These are phyloP conservation scores for Stomatorhinus ivindoensis DNA, from an alignment of 2,113 vertebrate genomes.

Conservation along the genomic window DNA sequence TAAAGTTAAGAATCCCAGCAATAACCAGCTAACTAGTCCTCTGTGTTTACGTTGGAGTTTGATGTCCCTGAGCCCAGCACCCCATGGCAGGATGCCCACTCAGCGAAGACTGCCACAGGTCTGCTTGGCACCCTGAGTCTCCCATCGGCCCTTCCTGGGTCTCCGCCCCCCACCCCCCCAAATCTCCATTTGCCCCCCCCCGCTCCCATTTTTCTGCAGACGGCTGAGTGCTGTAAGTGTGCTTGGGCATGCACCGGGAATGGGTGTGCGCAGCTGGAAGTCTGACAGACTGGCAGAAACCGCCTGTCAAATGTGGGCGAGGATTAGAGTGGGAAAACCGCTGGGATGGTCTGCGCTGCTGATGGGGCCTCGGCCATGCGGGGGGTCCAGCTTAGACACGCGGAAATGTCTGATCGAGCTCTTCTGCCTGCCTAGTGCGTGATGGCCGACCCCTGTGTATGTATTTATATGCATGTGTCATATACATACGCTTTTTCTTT, in stretches of 20 bases:
- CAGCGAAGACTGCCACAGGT: neutral
- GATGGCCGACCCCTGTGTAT: neutral
- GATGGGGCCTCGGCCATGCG: neutral
- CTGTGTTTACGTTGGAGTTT: neutral
- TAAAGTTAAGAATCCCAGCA: neutral
- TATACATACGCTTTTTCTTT: neutral
- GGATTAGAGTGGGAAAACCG: neutral
- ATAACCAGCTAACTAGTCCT: neutral
- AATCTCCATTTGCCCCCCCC: neutral
- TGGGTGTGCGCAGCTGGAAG: neutral
- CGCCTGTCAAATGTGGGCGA: neutral
- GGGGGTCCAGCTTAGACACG: neutral
- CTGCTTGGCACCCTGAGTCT: neutral
- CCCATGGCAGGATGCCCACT: neutral
- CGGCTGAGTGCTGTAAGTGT: neutral
- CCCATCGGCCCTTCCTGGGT: neutral
- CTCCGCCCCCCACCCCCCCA: neutral
- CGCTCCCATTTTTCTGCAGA: neutral
- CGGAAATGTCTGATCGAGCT: neutral
- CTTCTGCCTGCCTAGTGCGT: neutral
- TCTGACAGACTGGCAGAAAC: neutral
- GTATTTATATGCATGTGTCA: neutral
- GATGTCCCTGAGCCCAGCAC: neutral
- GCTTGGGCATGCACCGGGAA: neutral
- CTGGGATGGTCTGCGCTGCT: neutral